A percentile compares a stretch with the other conserved stretches of the same genome.
Conservation (phyloP, 2,113 vertebrate genomes). For the Furnarius figulus region DNA sequence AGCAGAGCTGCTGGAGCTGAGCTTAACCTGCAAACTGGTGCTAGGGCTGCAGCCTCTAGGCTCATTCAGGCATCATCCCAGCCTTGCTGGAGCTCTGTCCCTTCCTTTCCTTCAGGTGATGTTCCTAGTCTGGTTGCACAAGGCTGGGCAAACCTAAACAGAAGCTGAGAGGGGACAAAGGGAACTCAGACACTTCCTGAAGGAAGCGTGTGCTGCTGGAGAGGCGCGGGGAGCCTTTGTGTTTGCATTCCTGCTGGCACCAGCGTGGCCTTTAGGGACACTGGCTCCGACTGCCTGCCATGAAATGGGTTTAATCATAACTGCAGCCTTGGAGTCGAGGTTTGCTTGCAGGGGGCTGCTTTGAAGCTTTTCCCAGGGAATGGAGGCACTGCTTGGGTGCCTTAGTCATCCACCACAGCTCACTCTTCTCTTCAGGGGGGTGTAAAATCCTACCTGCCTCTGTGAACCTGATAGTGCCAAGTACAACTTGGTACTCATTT, state of each 20-base stretch:
- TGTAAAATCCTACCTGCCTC: neutral
- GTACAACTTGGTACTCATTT: neutral
- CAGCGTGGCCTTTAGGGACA: neutral
- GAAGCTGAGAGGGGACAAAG: neutral
- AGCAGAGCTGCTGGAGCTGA: neutral
- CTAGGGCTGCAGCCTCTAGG: neutral
- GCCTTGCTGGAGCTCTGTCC: neutral
- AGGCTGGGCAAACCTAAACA: fast-evolving
- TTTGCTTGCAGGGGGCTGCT: fast-evolving
- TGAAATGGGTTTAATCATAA: neutral
- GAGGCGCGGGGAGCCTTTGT: neutral
- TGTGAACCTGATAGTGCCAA: neutral
- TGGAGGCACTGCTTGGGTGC: neutral
- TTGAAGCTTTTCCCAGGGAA: neutral
- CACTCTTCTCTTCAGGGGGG: neutral
- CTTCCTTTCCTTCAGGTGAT: neutral
- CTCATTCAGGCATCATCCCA: neutral
- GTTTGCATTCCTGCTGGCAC: neutral
- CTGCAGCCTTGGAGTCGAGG: neutral
- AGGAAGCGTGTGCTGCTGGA: neutral
- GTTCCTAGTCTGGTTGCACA: neutral
- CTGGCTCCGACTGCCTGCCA: fast-evolving
- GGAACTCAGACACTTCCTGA: fast-evolving
- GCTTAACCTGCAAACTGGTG: neutral
- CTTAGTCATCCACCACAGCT: neutral